phyloP scores from a whole-genome alignment of 2,113 vertebrate genomes.

The Murina feae region DNA sequence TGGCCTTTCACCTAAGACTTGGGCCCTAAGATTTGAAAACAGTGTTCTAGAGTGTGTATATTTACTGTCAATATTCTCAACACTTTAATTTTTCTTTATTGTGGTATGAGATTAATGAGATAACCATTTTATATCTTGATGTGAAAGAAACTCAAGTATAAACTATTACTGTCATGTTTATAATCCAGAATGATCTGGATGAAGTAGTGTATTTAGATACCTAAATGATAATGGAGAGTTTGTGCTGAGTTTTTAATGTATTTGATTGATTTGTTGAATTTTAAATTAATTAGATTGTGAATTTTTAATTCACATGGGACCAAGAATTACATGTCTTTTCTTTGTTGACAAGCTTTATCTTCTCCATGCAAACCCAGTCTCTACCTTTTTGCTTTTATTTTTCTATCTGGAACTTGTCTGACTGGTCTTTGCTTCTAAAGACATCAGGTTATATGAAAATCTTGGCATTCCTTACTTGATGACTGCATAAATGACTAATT shows the following conservation, averaged over 20 bases:
- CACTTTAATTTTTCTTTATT: background rate
- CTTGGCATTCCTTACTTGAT: slow-evolving; percentile 60
- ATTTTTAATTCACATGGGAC: background rate
- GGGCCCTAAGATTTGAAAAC: background rate
- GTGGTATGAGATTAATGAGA: background rate
- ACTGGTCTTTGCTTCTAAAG: slow-evolving; percentile 64
- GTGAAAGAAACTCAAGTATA: background rate
- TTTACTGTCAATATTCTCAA: background rate
- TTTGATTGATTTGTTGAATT: background rate
- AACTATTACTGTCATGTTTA: background rate
- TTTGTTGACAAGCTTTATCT: background rate
- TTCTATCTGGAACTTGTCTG: slow-evolving; percentile 66
- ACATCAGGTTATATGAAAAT: slow-evolving; percentile 26
- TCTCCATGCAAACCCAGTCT: background rate
- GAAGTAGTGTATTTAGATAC: background rate
- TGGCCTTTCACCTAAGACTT: background rate
- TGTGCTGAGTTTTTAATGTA: background rate
- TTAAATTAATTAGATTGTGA: background rate
- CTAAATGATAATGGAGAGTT: background rate
- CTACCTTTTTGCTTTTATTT: slow-evolving; percentile 8
- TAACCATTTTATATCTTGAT: background rate
- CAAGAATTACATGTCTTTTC: background rate
- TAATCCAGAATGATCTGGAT: background rate
- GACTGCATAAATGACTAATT: slow-evolving; percentile 59
- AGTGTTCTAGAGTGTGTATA: background rate